A percentile compares a stretch with the other conserved stretches of the same genome.
These are phyloP conservation scores for Peromyscus aztecus DNA, from an alignment of 2,797 vertebrate genomes.

Conservation along the genomic window DNA sequence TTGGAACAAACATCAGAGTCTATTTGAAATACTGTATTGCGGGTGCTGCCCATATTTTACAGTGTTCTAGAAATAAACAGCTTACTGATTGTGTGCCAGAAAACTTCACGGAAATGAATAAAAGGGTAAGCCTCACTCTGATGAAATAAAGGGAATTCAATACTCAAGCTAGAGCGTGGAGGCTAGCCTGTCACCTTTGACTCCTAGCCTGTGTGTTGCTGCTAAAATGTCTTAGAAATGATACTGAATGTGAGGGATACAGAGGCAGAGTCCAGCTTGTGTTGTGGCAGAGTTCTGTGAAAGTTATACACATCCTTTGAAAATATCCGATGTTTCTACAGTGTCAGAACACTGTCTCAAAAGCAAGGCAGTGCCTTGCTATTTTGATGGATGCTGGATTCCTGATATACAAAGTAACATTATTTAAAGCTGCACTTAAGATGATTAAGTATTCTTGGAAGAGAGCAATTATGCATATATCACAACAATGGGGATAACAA, in stretches of 20 bases:
- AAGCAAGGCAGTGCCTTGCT: constrained; percentile 43
- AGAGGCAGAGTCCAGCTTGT: neutral
- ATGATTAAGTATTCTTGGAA: constrained; percentile 71
- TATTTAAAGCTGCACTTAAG: constrained; percentile 71
- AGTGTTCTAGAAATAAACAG: constrained; percentile 29
- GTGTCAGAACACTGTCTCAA: neutral
- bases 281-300: neutral
- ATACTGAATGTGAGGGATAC: neutral
- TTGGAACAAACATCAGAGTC: constrained; percentile 64
- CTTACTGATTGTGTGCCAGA: constrained; percentile 37
- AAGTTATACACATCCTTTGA: constrained; percentile 1
- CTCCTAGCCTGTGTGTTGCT: neutral
- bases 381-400: constrained; percentile 71
- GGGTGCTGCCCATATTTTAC: neutral
- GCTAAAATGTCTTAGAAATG: neutral
- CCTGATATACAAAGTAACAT: constrained; percentile 71
- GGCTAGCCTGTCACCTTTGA: neutral
- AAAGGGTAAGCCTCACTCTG: constrained; percentile 68
- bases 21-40: constrained; percentile 61
- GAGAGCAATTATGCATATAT: constrained; percentile 67
- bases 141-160: constrained; percentile 61
- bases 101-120: constrained; percentile 74
- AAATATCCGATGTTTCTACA: neutral
- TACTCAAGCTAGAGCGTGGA: neutral
- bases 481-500: constrained; percentile 62